Base-by-base conservation (phyloP, 2,888 invertebrate species). In the Ophion slaviceki region DNA sequence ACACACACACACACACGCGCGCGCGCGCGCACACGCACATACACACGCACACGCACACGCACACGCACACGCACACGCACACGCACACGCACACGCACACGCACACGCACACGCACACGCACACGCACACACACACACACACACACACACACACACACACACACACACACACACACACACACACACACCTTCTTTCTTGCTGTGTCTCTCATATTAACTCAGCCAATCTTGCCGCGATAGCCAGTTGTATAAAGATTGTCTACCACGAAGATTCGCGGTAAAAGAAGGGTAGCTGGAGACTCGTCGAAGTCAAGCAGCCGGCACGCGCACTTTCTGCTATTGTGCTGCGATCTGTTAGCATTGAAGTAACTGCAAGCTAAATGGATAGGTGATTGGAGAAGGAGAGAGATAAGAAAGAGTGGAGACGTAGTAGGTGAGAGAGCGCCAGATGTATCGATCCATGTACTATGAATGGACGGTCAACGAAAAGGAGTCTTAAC, bases 391-490 rank as follows among this genome's bases (percentile, higher is more conserved):
- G 24, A 61, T 11, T 20, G 36, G 32, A 64, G 17, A 64, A 5
- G 36, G 67, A 64, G 45, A 36, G 45, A 36, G 40, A 64, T 11
- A 59, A 70, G 28, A n/a, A 40, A 36, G 77, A 78, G 75, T 64
- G 6, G 61, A 17, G 66, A 57, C 59, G 67, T 78, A 78, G 68
- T 83, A 78, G 80, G 80, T 83, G 80, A 70, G 80, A 83, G 80
- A 75, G 75, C 64, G 70, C 80, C 86, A 86, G 80, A 80, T 86
- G 83, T 81, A 86, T 86, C 80, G 80, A 86, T 86, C 76, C 28
- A 36, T 17, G 14, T 3, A 53, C 14, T 53, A 1, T 14, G 53
- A 17, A 53, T 14, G 53, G 77, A 74, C 80, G 80, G 77, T 75
- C 72, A 67, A 82, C 78, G 11, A 57, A 47, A 61, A 36, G 71